phyloP scores from a whole-genome alignment of 2,888 invertebrate genomes.

The Nudaria mundana region DNA sequence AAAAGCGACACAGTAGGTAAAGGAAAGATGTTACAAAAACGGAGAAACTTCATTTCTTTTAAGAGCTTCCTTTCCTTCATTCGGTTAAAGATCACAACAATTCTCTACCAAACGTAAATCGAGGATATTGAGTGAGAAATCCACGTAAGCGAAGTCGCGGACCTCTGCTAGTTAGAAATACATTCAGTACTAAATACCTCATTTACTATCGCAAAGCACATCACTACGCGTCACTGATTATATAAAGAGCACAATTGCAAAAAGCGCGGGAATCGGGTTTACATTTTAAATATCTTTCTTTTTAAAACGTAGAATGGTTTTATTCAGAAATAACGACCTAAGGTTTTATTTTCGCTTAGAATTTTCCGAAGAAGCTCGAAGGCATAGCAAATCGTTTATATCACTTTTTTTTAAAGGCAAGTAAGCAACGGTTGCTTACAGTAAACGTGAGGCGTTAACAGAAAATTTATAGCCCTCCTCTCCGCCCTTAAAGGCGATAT shows the following conservation, averaged over 20 bases:
- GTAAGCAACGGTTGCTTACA: constrained; percentile 34
- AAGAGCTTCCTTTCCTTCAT: too few species aligned
- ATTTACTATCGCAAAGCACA: constrained; percentile 7
- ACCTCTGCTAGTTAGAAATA: background rate
- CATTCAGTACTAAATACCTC: background rate
- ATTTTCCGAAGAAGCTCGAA: constrained; percentile 47
- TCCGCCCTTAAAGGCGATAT: constrained; percentile 34
- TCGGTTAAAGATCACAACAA: too few species aligned
- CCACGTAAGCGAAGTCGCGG: too few species aligned
- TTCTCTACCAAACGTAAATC: too few species aligned
- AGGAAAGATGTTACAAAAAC: too few species aligned
- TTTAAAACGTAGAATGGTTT: constrained; percentile 59
- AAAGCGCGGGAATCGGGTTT: constrained; percentile 51
- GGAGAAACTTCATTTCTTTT: too few species aligned
- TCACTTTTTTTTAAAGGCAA: constrained; percentile 30
- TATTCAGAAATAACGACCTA: constrained; percentile 42
- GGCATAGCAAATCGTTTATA: constrained; percentile 49
- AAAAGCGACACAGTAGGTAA: too few species aligned
- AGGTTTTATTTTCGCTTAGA: constrained; percentile 55
- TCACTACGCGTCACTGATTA: constrained; percentile 19
- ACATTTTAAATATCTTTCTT: constrained; percentile 61
- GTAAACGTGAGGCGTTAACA: constrained; percentile 36
- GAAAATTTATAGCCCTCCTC: constrained; percentile 32
- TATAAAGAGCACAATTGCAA: constrained; percentile 24
- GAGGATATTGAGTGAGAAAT: too few species aligned